Evolutionary conservation across 2,888 invertebrate genomes (phyloP).

Genomic region (Thereva unica): DNA sequence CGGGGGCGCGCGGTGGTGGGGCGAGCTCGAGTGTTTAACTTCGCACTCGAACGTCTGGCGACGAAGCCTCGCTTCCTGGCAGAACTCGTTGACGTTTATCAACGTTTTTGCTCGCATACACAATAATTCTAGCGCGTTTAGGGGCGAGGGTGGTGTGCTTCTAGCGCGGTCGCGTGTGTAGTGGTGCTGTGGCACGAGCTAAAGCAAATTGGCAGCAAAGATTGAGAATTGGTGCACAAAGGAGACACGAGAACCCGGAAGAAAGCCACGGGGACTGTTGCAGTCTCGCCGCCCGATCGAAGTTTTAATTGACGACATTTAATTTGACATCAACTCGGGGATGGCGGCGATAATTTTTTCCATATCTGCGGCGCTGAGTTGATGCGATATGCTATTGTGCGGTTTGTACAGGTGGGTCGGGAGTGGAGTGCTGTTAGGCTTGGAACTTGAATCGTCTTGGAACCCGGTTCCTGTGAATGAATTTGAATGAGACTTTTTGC

Average conservation of each 20-base stretch:
- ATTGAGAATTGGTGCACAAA: neutral
- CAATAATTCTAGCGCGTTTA: neutral
- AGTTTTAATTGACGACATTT: neutral
- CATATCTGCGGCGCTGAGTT: neutral
- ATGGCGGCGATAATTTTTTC: neutral
- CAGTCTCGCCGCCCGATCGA: neutral
- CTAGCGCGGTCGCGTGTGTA: neutral
- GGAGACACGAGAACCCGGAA: slow-evolving; percentile 1
- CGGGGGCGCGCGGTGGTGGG: neutral
- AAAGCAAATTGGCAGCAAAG: neutral
- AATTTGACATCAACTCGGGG: neutral
- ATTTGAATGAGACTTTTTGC: too few relatives aligned
- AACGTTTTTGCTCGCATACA: neutral
- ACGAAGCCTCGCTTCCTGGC: too few relatives aligned
- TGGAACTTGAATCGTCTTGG: too few relatives aligned
- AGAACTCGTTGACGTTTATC: neutral
- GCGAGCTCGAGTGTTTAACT: neutral
- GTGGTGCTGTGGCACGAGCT: neutral
- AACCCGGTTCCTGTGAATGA: too few relatives aligned
- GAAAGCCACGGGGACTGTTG: neutral
- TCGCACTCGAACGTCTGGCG: neutral
- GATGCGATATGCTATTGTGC: neutral
- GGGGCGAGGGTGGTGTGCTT: neutral
- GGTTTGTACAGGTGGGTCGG: too few relatives aligned
- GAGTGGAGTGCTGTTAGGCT: too few relatives aligned